Percentiles rank a stretch among this genome's conserved stretches.
Evolutionary conservation across 2,797 vertebrate genomes (phyloP).

Genomic region (Protonibea diacanthus): DNA sequence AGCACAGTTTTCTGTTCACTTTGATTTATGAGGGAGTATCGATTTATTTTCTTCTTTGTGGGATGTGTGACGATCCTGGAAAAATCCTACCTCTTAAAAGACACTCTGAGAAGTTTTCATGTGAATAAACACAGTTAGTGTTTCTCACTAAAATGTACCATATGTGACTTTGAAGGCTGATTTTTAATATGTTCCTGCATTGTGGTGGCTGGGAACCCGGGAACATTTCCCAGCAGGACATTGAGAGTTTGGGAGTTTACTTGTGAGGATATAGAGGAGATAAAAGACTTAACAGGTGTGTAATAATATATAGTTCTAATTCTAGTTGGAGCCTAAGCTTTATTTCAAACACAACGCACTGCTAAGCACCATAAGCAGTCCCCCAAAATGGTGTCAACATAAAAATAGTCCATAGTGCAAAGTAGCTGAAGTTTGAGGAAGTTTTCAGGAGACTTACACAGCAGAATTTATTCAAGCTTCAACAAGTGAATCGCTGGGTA

Average conservation of each 20-base stretch:
- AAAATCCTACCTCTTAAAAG: not conserved
- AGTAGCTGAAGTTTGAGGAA: too few relatives aligned
- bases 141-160: not conserved
- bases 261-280: not conserved
- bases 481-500: too few relatives aligned
- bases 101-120: not conserved
- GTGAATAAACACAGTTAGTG: not conserved
- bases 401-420: not conserved
- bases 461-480: too few relatives aligned
- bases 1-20: constrained; percentile 5
- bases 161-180: not conserved
- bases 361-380: not conserved
- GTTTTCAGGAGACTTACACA: too few relatives aligned
- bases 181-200: not conserved
- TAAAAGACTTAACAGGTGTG: not conserved
- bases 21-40: not conserved
- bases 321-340: not conserved
- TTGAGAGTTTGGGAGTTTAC: too few relatives aligned
- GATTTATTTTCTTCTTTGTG: not conserved
- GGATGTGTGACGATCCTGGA: not conserved
- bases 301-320: not conserved
- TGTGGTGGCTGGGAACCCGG: not conserved
- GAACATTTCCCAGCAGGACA: not conserved
- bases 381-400: not conserved
- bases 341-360: not conserved